Evolutionary conservation across 2,888 invertebrate genomes (phyloP), one percentile per base, ranked within the genome.

Genomic region (Brachypalpus laphriformis): DNA sequence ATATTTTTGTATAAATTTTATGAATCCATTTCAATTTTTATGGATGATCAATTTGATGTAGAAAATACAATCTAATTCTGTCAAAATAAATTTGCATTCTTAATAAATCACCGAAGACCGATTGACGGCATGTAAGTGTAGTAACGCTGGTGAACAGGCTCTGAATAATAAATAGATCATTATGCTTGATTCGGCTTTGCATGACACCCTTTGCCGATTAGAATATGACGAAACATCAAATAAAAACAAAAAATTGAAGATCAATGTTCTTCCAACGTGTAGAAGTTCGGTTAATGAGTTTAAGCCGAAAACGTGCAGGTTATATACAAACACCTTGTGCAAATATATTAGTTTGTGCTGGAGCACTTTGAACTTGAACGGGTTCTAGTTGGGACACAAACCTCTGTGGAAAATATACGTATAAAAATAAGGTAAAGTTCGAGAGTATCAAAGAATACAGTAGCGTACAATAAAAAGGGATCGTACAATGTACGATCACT

Each of bases 141-240:
- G 51, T 54, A 28, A 54, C 51, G 16, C 5, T 42, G 2, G 5
- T 1, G 11, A 25, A 56, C 34, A n/a, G 5, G 1, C 40, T 11
- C 4, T 61, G 28, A 45, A 61, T 61, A 45, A 28, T 16, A 61
- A 61, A 22, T 28, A 61, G 40, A 28, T 28, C 9, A 63, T 47
- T 47, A 54, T 54, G 51, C 28, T 54, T 28, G 14, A 4, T 54
- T 54, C 18, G n/a, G 9, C 11, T 31, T 47, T 63, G 63, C 18
- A 45, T 6, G 42, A 11, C 61, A 42, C 61, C 45, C 16, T 28
- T 45, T 11, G 42, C 16, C 18, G 8, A 4, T 25, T 25, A 22
- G 16, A 42, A 22, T 42, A 59, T 59, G 54, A 31, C 18, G 7
- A 31, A 54, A 37, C 18, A 28, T 18, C 2, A 59, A 59, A 40